Percentiles rank a stretch among this genome's conserved stretches.
These are phyloP conservation scores for Onychorhynchus coronatus DNA, from an alignment of 2,113 vertebrate genomes.

Conservation along the genomic window DNA sequence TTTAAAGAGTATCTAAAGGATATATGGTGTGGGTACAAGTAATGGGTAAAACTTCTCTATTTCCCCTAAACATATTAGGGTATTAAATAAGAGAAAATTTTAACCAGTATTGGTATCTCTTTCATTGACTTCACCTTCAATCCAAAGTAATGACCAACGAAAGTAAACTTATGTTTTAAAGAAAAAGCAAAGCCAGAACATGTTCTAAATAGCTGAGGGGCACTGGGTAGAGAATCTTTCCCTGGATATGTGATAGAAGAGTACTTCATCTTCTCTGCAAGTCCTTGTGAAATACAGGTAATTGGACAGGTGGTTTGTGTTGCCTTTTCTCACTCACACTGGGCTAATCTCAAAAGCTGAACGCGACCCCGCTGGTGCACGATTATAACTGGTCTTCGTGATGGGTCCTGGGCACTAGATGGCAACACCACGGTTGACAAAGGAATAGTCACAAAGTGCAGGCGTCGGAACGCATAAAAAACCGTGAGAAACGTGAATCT, in stretches of 20 bases:
- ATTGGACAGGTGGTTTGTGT: accelerated
- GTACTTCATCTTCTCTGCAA: background rate
- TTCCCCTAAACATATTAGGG: background rate
- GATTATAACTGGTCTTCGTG: background rate
- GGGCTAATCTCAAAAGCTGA: background rate
- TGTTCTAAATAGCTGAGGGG: background rate
- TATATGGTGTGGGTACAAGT: background rate
- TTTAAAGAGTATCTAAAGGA: background rate
- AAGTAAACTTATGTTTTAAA: background rate
- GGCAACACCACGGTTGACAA: background rate
- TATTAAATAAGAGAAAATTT: background rate
- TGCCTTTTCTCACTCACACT: background rate
- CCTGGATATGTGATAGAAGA: accelerated
- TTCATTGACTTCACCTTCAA: background rate
- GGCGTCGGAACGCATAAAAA: accelerated
- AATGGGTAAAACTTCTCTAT: background rate
- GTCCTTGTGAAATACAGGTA: background rate
- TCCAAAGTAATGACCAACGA: background rate
- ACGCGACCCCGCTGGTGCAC: accelerated
- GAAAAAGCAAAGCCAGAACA: background rate
- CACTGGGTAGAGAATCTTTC: background rate
- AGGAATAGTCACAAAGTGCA: background rate
- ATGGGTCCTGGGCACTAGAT: background rate
- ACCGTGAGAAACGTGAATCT: background rate
- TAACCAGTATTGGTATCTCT: background rate